Evolutionary conservation across 1,140 invertebrate species (phyloP), one percentile per base, ranked within the genome.

Genomic region (Drosophila watanabei): DNA sequence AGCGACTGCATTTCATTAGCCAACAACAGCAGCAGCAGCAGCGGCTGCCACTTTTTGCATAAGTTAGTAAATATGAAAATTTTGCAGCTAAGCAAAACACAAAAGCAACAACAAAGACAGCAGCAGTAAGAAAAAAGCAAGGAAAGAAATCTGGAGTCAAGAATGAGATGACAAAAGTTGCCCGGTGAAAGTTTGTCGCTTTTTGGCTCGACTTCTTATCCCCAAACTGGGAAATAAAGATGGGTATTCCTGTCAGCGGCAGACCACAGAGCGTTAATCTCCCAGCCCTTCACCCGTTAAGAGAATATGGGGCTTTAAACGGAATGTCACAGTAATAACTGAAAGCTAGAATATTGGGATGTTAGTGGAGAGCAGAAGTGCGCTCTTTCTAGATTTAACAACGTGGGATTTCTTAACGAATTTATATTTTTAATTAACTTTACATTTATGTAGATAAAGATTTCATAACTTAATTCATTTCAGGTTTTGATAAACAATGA

Each of bases 21-120:
- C 81, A 77, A 70, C 49, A 59, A 73, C 70, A 77, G 75, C 64
- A 60, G 46, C 68, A 66, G 60, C 39, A 13, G 61, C 79, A 64
- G 71, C 83, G 79, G 76, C 84, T 84, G 85, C 69, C 85, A 76
- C 85, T 81, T 88, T 87, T 68, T 57, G 81, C 85, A 89, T 85
- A 89, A 89, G 85, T 89, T 89, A 58, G 86, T 90, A 85, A 89
- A 89, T 89, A 89, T 89, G 77, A 89, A 89, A 87, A 87, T 79
- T 78, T 71, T 60, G 51, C 66, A 76, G 78, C 77, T 77, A 65
- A 85, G 73, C 78, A 75, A 76, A 82, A 87, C 83, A 86, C 83
- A 86, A 79, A 77, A 72, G 54, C 49, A 79, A 71, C 45, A 49
- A 56, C 54, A 75, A 70, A 57, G 41, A 20, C 54, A 72, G 52